Conservation (phyloP, 1,140 invertebrate species). For the Bombus vancouverensis region DNA sequence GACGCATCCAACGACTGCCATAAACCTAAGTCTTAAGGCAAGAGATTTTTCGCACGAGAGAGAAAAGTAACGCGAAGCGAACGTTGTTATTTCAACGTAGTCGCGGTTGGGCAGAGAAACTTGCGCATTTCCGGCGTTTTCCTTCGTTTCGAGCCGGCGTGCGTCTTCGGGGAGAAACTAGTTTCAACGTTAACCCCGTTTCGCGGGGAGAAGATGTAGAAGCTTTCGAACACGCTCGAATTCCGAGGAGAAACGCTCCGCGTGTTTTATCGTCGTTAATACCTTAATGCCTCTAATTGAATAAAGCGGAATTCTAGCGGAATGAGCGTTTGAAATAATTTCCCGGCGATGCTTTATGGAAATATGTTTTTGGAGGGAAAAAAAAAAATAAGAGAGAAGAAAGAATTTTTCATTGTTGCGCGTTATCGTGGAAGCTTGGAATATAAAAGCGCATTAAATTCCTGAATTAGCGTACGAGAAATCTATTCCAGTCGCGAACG, state of each 20-base stretch:
- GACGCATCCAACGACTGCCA: constrained; percentile 51
- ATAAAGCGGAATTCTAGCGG: background rate
- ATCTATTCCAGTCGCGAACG: background rate
- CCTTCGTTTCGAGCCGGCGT: background rate
- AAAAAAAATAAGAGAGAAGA: too few species aligned
- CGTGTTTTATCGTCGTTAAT: background rate
- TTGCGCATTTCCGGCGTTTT: background rate
- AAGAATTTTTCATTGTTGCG: background rate
- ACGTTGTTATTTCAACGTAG: constrained; percentile 42
- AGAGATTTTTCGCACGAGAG: constrained; percentile 39
- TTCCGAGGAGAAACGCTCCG: background rate
- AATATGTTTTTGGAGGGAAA: background rate
- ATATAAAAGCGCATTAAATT: background rate
- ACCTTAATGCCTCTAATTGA: background rate
- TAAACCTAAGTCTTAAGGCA: constrained; percentile 55
- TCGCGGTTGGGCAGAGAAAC: background rate
- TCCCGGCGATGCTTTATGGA: background rate
- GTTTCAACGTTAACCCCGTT: constrained; percentile 9
- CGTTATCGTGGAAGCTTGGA: background rate
- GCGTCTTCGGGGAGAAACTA: background rate
- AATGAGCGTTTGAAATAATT: background rate
- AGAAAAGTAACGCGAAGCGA: constrained; percentile 37
- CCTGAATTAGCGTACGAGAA: background rate
- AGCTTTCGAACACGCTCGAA: too few species aligned
- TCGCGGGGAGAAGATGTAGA: background rate